These are phyloP conservation scores for Yponomeuta evonymella DNA, from an alignment of 2,888 invertebrate genomes.

Conservation along the genomic window DNA sequence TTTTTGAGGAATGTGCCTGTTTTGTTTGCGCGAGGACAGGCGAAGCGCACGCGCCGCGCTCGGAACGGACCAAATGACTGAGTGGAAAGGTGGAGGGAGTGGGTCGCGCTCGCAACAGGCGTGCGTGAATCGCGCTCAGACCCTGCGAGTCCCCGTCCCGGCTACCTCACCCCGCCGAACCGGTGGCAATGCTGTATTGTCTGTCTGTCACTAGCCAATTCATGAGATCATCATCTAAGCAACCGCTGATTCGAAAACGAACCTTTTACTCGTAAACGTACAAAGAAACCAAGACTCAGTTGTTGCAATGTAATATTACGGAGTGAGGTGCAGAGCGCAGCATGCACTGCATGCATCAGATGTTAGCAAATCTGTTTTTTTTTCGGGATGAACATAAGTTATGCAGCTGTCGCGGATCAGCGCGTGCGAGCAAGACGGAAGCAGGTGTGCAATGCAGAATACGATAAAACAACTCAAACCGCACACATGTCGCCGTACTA, in stretches of 20 bases:
- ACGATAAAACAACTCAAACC: background rate
- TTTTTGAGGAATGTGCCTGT: conserved; percentile 44
- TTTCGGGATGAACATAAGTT: conserved; percentile 10
- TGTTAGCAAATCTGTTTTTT: no score
- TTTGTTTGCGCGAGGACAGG: conserved; percentile 30
- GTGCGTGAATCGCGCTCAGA: conserved; percentile 54
- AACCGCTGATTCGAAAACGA: no score
- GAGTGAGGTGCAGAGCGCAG: no score
- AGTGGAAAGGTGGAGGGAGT: conserved; percentile 28
- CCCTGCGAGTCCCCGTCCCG: conserved; percentile 58
- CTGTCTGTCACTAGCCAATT: conserved; percentile 48
- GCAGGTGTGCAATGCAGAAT: conserved; percentile 56
- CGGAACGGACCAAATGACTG: conserved; percentile 59
- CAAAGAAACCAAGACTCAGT: no score
- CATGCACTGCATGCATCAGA: no score
- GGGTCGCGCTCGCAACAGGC: conserved; percentile 42
- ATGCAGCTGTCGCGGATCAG: conserved; percentile 23
- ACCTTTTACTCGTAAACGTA: no score
- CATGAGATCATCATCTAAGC: no score
- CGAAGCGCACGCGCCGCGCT: conserved; percentile 68
- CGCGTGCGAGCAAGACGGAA: conserved; percentile 59
- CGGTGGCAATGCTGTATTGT: conserved; percentile 70
- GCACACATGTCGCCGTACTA: conserved; percentile 46
- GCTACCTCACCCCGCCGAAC: conserved; percentile 37
- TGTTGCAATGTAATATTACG: no score